These are phyloP conservation scores for Thecophora atra DNA, from an alignment of 2,888 invertebrate genomes.

Conservation along the genomic window DNA sequence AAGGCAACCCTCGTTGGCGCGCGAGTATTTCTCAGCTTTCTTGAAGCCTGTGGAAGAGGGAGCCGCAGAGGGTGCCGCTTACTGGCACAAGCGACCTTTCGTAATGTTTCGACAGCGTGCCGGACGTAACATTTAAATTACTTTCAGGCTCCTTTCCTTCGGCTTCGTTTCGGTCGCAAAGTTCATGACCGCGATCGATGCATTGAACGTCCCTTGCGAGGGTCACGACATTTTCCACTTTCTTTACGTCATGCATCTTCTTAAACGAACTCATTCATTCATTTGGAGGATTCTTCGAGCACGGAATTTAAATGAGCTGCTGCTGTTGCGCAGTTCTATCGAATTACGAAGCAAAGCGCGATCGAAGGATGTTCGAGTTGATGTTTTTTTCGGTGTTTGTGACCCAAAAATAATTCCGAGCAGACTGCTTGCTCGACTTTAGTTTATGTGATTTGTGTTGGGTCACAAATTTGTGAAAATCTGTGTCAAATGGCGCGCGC, in stretches of 20 bases:
- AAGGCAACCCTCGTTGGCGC: conserved; percentile 32
- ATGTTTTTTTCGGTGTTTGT: conserved; percentile 16
- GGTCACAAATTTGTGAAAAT: conserved; percentile 48
- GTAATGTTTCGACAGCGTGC: conserved; percentile 21
- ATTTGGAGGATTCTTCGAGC: conserved; percentile 9
- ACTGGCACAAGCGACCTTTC: conserved; percentile 28
- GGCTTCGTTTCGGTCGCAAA: neutral
- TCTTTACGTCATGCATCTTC: neutral
- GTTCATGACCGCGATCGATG: neutral
- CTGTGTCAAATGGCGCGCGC: conserved; percentile 45
- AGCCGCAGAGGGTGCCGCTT: conserved; percentile 38
- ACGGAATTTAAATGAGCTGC: conserved; percentile 39
- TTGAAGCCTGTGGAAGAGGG: conserved; percentile 10
- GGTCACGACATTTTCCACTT: conserved; percentile 23
- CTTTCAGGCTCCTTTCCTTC: neutral
- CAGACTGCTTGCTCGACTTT: conserved; percentile 22
- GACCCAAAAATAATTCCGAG: conserved; percentile 33
- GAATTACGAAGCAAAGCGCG: conserved; percentile 21
- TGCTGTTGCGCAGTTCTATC: conserved; percentile 21
- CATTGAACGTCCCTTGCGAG: neutral
- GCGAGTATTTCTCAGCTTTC: conserved; percentile 41
- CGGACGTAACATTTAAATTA: conserved; percentile 32
- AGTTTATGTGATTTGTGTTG: conserved; percentile 35
- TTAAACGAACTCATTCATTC: conserved; percentile 18
- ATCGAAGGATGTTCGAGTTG: conserved; percentile 18